Base-by-base conservation (phyloP, 2,888 invertebrate species). In the Kuschelorhynchus macadamiae region DNA sequence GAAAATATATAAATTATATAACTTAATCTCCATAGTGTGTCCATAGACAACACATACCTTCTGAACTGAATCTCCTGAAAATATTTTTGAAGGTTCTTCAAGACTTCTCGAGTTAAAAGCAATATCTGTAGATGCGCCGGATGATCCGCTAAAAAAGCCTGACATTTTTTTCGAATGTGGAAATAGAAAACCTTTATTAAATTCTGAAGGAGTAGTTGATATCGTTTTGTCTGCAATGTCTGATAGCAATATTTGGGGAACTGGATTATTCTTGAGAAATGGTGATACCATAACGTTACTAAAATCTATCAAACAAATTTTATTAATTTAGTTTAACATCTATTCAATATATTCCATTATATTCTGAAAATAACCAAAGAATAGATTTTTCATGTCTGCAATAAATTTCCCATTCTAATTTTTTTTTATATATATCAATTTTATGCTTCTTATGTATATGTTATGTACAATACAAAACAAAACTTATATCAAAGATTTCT, bases 1-100 rank as follows among this genome's bases (percentile, higher is more conserved):
- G 25, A 30, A 25, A 53, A 33, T 18, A n/a, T n/a, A n/a, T n/a
- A n/a, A n/a, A n/a, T n/a, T n/a, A n/a, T n/a, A n/a, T n/a, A n/a
- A n/a, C n/a, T n/a, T n/a, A n/a, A n/a, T n/a, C n/a, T n/a, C n/a
- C n/a, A n/a, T n/a, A n/a, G n/a, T n/a, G n/a, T n/a, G n/a, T n/a
- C n/a, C n/a, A n/a, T n/a, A n/a, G n/a, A n/a, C n/a, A n/a, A n/a
- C n/a, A 11, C 36, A 3, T 68, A 66, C 66, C 18, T 72, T 52
- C 8, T 63, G 16, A 20, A 18, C n/a, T 9, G 44, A 44, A n/a
- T 20, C 30, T 1, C 70, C 8, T 18, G 70, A 65, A 49, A 49
- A 71, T 55, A 75, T 75, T 53, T 52, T 71, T 0, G 75, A 75
- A n/a, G 72, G 72, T 30, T 70, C 73, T 17, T 75, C 70, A n/a